These are phyloP conservation scores for Anthophora plumipes DNA, from an alignment of 2,888 invertebrate species.

Conservation along the genomic window DNA sequence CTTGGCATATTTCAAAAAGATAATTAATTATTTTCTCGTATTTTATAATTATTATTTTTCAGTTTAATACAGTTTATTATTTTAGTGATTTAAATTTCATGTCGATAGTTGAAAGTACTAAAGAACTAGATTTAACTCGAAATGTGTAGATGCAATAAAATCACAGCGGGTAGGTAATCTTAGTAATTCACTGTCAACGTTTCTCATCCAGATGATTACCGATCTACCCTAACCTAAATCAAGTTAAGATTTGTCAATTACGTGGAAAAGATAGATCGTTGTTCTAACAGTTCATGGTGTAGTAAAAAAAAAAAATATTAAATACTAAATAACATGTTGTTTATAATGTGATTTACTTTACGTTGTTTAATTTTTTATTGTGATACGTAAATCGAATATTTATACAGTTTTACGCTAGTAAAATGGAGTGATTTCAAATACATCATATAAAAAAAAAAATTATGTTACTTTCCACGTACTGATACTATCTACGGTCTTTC, in stretches of 20 bases:
- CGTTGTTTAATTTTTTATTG: constrained; percentile 7
- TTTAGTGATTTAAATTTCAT: background rate
- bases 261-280: constrained; percentile 23
- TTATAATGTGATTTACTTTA: constrained; percentile 33
- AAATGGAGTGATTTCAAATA: constrained; percentile 44
- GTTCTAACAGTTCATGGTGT: constrained; percentile 11
- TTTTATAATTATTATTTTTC: background rate
- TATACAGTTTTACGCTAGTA: constrained; percentile 3
- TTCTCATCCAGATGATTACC: constrained; percentile 50
- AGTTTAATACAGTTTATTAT: background rate
- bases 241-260: constrained; percentile 53
- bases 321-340: constrained; percentile 7
- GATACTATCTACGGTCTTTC: constrained; percentile 27
- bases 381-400: constrained; percentile 12
- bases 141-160: background rate
- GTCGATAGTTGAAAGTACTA: no score
- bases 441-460: constrained; percentile 26
- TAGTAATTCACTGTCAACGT: constrained; percentile 20
- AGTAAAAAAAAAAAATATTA: background rate
- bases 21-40: background rate
- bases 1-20: background rate
- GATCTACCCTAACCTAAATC: constrained; percentile 61
- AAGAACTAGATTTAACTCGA: background rate
- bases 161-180: constrained; percentile 21
- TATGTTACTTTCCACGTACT: constrained; percentile 38